Evolutionary conservation across 2,113 vertebrate genomes (phyloP).

Genomic region (Cyprinus carpio): DNA sequence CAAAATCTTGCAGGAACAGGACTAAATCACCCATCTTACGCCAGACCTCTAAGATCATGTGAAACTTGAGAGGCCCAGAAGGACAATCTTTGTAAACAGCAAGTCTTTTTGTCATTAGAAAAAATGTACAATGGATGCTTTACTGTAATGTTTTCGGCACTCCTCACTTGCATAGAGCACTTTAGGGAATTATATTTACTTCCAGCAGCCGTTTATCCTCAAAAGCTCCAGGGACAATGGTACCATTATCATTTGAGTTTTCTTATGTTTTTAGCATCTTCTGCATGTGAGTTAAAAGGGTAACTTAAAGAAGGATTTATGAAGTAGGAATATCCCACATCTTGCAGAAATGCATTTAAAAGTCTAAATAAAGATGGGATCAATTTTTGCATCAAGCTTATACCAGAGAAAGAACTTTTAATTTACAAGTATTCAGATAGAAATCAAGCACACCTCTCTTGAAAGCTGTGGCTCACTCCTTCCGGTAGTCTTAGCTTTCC

Average conservation of each 20-base stretch:
- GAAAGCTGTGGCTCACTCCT: constrained; percentile 75
- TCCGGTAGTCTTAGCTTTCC: constrained; percentile 84
- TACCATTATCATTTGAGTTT: background rate
- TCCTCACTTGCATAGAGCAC: background rate
- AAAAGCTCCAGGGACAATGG: background rate
- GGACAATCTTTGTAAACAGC: too few species aligned
- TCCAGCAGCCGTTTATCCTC: background rate
- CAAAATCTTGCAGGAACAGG: background rate
- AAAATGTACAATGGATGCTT: background rate
- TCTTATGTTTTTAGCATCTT: background rate
- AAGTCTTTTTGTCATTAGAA: background rate
- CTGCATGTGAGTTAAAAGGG: background rate
- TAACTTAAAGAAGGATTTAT: background rate
- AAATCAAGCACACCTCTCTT: constrained; percentile 84
- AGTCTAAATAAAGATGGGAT: background rate
- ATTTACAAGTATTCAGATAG: background rate
- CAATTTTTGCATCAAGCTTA: background rate
- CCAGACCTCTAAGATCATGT: background rate
- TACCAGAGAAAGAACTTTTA: background rate
- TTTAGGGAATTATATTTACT: background rate
- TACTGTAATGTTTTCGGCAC: too few species aligned
- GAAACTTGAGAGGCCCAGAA: background rate
- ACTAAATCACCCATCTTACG: background rate
- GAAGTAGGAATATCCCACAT: background rate
- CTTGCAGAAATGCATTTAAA: background rate